Evolutionary conservation across 2,888 invertebrate genomes (phyloP).

Genomic region (Therioaphis trifolii): DNA sequence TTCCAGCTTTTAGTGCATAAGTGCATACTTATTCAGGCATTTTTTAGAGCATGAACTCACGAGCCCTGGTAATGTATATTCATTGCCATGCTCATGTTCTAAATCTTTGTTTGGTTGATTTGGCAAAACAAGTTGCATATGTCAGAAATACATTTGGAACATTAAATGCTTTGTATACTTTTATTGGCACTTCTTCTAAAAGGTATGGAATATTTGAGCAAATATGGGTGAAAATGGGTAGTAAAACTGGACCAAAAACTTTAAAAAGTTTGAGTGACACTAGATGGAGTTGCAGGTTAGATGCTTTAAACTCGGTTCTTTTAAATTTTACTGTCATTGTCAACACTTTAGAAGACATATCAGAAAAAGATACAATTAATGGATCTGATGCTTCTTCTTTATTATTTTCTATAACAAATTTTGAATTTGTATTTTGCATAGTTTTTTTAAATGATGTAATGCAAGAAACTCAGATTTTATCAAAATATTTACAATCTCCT

Average conservation of each 20-base stretch:
- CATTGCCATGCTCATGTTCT: too few species aligned
- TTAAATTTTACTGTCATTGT: neutral
- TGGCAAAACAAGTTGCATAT: too few species aligned
- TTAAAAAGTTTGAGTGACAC: constrained; percentile 1
- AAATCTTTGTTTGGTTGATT: too few species aligned
- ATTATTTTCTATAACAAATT: neutral
- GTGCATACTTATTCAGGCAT: too few species aligned
- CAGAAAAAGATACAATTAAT: neutral
- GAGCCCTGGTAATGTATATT: too few species aligned
- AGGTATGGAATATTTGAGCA: constrained; percentile 1
- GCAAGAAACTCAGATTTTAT: too few species aligned
- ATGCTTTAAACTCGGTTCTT: neutral
- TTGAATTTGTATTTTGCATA: too few species aligned
- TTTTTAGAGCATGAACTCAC: too few species aligned
- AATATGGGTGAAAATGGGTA: neutral
- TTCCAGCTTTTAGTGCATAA: too few species aligned
- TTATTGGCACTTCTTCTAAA: neutral
- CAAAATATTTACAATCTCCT: too few species aligned
- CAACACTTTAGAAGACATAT: neutral
- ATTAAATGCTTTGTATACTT: neutral
- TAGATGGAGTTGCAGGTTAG: neutral
- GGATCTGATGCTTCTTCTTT: neutral
- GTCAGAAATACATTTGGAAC: neutral
- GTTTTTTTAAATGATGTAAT: too few species aligned
- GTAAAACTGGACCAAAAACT: neutral